Conservation (phyloP, 1,140 invertebrate genomes). For the Penaeus chinensis region DNA sequence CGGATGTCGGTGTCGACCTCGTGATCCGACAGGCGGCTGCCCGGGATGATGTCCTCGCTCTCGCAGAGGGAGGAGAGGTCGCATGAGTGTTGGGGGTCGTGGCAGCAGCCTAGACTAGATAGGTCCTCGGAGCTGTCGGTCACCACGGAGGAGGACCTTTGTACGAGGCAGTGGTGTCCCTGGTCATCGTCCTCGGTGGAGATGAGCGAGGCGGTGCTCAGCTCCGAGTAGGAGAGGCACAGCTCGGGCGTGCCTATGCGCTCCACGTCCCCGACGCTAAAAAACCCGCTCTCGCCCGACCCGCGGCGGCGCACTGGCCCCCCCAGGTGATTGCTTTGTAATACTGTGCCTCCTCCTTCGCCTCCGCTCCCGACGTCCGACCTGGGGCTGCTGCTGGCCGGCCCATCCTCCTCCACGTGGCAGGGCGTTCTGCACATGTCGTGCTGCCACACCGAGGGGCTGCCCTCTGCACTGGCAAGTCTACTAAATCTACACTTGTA, state of each 20-base stretch:
- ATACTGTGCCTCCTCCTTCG: constrained; percentile 15
- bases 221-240: constrained; percentile 64
- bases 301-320: constrained; percentile 71
- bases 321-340: constrained; percentile 70
- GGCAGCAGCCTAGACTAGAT: constrained; percentile 76
- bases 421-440: constrained; percentile 1
- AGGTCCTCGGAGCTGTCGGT: constrained; percentile 88
- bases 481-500: constrained; percentile 40
- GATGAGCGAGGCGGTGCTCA: constrained; percentile 70
- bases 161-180: constrained; percentile 68
- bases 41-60: constrained; percentile 68
- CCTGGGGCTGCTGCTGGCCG: constrained; percentile 33
- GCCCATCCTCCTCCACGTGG: constrained; percentile 7
- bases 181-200: constrained; percentile 71
- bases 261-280: constrained; percentile 85
- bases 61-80: constrained; percentile 41
- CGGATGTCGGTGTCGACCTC: constrained; percentile 74
- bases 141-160: constrained; percentile 84
- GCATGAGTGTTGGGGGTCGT: constrained; percentile 53
- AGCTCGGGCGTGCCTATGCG: constrained; percentile 68
- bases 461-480: constrained; percentile 21
- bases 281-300: constrained; percentile 90
- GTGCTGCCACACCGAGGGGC: constrained; percentile 43
- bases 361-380: constrained; percentile 47
- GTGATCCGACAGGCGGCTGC: constrained; percentile 32